Conservation (phyloP, 2,797 vertebrate species). For the Sebastes flavidus region DNA sequence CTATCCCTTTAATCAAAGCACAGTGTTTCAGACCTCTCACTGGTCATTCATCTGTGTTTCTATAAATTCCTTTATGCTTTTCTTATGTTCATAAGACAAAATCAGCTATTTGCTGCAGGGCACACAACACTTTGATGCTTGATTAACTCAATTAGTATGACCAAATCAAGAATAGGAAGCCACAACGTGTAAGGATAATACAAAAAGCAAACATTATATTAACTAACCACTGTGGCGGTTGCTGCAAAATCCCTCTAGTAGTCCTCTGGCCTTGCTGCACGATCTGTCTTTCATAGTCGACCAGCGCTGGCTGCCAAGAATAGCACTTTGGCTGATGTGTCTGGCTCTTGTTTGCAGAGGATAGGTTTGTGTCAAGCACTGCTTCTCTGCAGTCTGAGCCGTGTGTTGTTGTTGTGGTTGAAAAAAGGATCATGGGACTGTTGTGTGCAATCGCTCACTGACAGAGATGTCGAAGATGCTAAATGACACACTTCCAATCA, state of each 20-base stretch:
- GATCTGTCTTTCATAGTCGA: constrained; percentile 74
- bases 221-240: constrained; percentile 65
- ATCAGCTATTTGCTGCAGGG: constrained; percentile 29
- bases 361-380: constrained; percentile 73
- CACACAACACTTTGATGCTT: constrained; percentile 26
- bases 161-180: constrained; percentile 63
- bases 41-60: neutral
- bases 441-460: constrained; percentile 60
- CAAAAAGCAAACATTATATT: constrained; percentile 73
- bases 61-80: neutral
- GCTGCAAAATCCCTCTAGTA: constrained; percentile 51
- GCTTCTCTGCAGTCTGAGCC: constrained; percentile 48
- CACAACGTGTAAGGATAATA: constrained; percentile 66
- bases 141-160: constrained; percentile 61
- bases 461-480: constrained; percentile 59
- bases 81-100: constrained; percentile 16
- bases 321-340: constrained; percentile 74
- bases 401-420: constrained; percentile 63
- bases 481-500: constrained; percentile 72
- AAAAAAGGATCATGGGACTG: constrained; percentile 24
- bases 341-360: constrained; percentile 78
- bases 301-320: constrained; percentile 73
- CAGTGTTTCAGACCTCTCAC: neutral
- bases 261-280: constrained; percentile 57
- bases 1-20: constrained; percentile 37